Percentiles rank a stretch among this genome's conserved stretches.
Conservation (phyloP, 2,113 vertebrate species). For the Aphelocoma coerulescens region DNA sequence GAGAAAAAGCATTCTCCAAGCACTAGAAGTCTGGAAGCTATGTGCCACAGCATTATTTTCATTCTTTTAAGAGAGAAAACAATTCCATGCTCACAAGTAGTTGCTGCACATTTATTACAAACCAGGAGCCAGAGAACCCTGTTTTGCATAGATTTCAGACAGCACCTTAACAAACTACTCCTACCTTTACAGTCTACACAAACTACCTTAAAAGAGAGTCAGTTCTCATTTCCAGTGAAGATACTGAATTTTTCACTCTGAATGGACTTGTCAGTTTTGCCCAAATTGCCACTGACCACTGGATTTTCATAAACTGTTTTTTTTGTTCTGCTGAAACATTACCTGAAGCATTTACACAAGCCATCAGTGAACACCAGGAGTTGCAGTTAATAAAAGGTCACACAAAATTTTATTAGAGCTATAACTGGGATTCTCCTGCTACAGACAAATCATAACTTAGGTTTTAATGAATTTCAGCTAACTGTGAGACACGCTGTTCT, state of each 20-base stretch:
- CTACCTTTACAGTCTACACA: not conserved
- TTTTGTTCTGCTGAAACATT: not conserved
- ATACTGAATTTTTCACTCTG: not conserved
- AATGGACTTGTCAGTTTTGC: not conserved
- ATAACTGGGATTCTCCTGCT: not conserved
- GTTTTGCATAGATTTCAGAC: conserved; percentile 15
- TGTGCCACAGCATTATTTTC: not conserved
- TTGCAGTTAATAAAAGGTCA: not conserved
- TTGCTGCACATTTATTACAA: not conserved
- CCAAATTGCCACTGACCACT: not conserved
- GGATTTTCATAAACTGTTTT: not conserved
- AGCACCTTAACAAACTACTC: not conserved
- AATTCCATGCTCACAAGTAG: not conserved
- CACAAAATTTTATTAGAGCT: not conserved
- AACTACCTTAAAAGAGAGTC: not conserved
- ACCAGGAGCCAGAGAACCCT: not conserved
- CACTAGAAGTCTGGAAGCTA: not conserved
- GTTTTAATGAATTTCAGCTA: not conserved
- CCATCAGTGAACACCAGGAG: not conserved
- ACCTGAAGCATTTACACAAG: not conserved
- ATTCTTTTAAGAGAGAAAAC: not conserved
- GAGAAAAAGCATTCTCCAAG: not conserved
- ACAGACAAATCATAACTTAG: not conserved
- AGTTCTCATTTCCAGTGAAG: not conserved
- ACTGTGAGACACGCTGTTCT: not conserved